Conservation (phyloP, 1,140 invertebrate species). For the Drosophila sechellia region DNA sequence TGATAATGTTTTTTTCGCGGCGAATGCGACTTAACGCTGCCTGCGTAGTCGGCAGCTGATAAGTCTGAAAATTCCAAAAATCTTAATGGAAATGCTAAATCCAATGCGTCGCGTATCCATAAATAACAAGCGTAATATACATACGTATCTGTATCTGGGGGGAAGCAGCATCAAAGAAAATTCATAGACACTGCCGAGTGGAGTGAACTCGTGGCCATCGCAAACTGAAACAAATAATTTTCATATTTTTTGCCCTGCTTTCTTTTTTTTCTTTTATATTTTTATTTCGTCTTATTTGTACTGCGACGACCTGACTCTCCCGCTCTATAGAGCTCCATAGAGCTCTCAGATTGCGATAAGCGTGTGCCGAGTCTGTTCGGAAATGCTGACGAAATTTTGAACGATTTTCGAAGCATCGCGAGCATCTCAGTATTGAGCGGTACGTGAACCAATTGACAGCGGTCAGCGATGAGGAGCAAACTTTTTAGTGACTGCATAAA, state of each 20-base stretch:
- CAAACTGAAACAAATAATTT: constrained; percentile 42
- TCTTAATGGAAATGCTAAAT: constrained; percentile 51
- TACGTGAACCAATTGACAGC: constrained; percentile 68
- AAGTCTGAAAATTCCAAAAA: constrained; percentile 45
- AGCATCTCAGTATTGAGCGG: constrained; percentile 59
- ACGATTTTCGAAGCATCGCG: constrained; percentile 39
- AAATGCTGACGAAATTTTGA: constrained; percentile 71
- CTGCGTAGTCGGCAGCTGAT: constrained; percentile 25
- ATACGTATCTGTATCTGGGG: constrained; percentile 12
- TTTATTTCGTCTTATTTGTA: constrained; percentile 7
- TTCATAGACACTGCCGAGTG: constrained; percentile 67
- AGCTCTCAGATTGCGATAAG: constrained; percentile 32
- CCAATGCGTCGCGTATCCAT: constrained; percentile 68
- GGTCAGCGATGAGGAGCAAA: constrained; percentile 29
- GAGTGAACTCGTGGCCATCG: constrained; percentile 77
- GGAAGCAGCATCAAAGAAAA: constrained; percentile 71
- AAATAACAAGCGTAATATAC: constrained; percentile 46
- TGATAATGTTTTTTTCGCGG: constrained; percentile 13
- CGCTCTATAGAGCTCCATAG: background rate
- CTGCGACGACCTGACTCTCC: constrained; percentile 3
- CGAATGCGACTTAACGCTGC: constrained; percentile 5
- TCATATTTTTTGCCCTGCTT: constrained; percentile 45
- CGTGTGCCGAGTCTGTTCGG: constrained; percentile 26
- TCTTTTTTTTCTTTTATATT: constrained; percentile 18
- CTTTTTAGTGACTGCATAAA: constrained; percentile 62